Percentiles rank a stretch among this genome's conserved stretches.
phyloP scores from a whole-genome alignment of 2,888 invertebrate species.

The Homarus gammarus region DNA sequence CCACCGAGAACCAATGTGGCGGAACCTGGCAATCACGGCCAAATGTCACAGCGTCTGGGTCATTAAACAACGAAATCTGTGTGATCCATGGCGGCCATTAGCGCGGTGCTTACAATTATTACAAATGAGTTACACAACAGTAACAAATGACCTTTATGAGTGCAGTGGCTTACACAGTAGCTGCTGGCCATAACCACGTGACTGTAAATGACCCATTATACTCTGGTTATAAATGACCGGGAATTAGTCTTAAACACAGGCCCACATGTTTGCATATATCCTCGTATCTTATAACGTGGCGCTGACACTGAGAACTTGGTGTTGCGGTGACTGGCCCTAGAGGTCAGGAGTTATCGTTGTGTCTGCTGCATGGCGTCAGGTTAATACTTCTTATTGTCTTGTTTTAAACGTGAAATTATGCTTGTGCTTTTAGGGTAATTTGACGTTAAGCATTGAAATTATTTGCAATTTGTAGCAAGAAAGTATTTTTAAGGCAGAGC shows the following conservation, averaged over 20 bases:
- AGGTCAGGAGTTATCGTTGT: too few species aligned
- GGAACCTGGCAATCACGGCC: conserved; percentile 54
- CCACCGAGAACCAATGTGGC: conserved; percentile 56
- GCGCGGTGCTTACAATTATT: conserved; percentile 49
- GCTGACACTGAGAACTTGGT: too few species aligned
- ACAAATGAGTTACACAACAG: conserved; percentile 42
- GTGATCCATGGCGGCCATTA: conserved; percentile 20
- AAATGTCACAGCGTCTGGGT: conserved; percentile 42
- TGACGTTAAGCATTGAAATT: too few species aligned
- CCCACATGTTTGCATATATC: neutral
- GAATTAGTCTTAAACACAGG: neutral
- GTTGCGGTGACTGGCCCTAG: too few species aligned
- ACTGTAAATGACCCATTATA: conserved; percentile 27
- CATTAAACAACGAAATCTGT: conserved; percentile 26
- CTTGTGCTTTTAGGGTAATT: too few species aligned
- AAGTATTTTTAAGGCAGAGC: too few species aligned
- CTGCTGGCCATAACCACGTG: conserved; percentile 9
- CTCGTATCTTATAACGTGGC: neutral
- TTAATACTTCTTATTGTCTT: too few species aligned
- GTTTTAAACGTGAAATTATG: too few species aligned
- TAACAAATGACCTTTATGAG: neutral
- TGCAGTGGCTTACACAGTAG: conserved; percentile 26
- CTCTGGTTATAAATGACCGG: neutral
- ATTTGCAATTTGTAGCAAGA: too few species aligned
- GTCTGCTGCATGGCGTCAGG: too few species aligned